Conservation (phyloP, 37 sponge, comb jelly and placozoan species). For the Cliona cf. orientalis region DNA sequence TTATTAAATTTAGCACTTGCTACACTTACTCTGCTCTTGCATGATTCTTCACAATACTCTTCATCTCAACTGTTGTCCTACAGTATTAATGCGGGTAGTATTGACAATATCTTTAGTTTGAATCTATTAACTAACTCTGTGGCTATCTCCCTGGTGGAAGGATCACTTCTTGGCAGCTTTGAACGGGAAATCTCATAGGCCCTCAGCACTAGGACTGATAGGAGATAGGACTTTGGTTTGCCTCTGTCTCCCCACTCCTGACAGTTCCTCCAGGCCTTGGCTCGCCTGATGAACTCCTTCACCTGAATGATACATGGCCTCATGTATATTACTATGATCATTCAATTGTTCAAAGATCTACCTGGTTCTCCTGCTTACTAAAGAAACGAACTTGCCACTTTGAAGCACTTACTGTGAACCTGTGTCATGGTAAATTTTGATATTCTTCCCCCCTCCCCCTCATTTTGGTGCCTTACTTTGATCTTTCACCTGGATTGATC, state of each 20-base stretch:
- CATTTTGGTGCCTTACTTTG: too few relatives aligned
- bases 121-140: conserved; percentile 1
- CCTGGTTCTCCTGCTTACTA: conserved; percentile 9
- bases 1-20: not conserved
- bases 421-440: too few relatives aligned
- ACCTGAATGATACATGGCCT: too few relatives aligned
- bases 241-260: not conserved
- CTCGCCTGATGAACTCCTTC: conserved; percentile 67
- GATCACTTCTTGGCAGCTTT: not conserved
- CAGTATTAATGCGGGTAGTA: not conserved
- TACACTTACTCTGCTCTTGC: conserved; percentile 1
- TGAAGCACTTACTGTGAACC: conserved; percentile 55
- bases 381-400: conserved; percentile 71
- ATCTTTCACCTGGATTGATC: not conserved
- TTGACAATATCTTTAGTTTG: not conserved
- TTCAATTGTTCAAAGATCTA: too few relatives aligned
- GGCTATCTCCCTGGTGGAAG: not conserved
- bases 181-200: too few relatives aligned
- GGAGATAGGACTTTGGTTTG: conserved; percentile 54
- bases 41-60: conserved; percentile 17
- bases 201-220: conserved; percentile 35
- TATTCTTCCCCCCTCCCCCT: too few relatives aligned
- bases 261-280: conserved; percentile 75
- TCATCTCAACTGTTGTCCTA: conserved; percentile 15
- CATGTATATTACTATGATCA: too few relatives aligned